phyloP scores from a whole-genome alignment of 1,140 invertebrate species.

The Hetaerina americana region DNA sequence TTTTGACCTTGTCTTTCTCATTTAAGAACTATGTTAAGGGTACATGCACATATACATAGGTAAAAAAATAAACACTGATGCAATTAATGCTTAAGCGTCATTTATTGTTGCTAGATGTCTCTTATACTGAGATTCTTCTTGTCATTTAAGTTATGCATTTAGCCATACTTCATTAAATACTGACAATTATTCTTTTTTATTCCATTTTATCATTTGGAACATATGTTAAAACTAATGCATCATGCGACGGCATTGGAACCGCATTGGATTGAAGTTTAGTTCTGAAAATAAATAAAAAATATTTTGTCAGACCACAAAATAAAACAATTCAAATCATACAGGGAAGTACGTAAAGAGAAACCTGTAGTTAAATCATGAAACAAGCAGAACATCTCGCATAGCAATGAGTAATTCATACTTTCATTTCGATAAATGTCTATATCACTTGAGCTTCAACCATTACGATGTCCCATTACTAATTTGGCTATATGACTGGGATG shows the following conservation, averaged over 20 bases:
- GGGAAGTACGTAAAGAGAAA: too few relatives aligned
- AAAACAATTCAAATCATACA: too few relatives aligned
- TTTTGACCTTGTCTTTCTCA: too few relatives aligned
- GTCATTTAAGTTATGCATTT: too few relatives aligned
- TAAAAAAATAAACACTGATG: too few relatives aligned
- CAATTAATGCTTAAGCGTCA: too few relatives aligned
- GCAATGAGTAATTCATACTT: neutral
- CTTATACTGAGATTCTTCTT: too few relatives aligned
- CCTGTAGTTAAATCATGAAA: neutral
- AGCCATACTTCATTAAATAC: too few relatives aligned
- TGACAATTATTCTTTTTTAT: neutral
- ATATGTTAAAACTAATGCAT: constrained; percentile 27
- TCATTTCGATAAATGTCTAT: constrained; percentile 7
- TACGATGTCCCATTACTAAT: neutral
- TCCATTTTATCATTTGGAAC: constrained; percentile 19
- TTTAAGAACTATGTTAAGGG: too few relatives aligned
- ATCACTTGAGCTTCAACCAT: neutral
- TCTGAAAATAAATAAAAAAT: constrained; percentile 19
- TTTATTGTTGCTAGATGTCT: too few relatives aligned
- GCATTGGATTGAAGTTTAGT: constrained; percentile 21
- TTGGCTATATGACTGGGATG: too few relatives aligned
- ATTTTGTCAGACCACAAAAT: neutral
- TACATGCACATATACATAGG: too few relatives aligned
- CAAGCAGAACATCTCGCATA: neutral
- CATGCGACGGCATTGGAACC: constrained; percentile 25